Percentiles rank a stretch among this genome's conserved stretches.
These are phyloP conservation scores for Drosophila hamatofila DNA, from an alignment of 2,888 invertebrate genomes.

Conservation along the genomic window DNA sequence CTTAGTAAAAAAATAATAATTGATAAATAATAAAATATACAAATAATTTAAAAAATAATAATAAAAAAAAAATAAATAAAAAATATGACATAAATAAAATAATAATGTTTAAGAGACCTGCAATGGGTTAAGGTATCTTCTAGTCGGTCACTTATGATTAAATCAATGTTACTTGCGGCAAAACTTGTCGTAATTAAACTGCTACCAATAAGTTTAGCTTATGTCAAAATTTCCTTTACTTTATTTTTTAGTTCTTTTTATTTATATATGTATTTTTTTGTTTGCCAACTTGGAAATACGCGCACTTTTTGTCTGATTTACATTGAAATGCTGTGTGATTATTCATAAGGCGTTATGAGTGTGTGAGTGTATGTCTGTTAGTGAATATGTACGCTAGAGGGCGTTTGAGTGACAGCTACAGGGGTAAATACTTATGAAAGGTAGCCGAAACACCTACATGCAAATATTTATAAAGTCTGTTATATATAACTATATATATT, in stretches of 20 bases:
- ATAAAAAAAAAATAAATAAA: no score
- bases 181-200: conserved; percentile 57
- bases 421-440: conserved; percentile 37
- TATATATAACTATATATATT: neutral
- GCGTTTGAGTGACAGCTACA: conserved; percentile 70
- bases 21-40: no score
- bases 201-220: conserved; percentile 50
- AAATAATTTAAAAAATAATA: no score
- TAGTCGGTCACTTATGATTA: neutral
- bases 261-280: conserved; percentile 16
- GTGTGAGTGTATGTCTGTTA: conserved; percentile 20
- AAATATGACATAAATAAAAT: no score
- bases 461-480: conserved; percentile 15
- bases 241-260: no score
- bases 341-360: conserved; percentile 50
- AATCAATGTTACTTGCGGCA: neutral
- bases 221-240: conserved; percentile 56
- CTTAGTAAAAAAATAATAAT: no score
- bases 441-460: conserved; percentile 45
- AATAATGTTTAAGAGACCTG: no score
- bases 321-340: conserved; percentile 66
- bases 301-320: conserved; percentile 52
- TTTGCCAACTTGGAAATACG: conserved; percentile 27
- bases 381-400: conserved; percentile 44
- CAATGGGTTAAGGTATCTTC: neutral